phyloP scores from a whole-genome alignment of 2,113 vertebrate species.

The Talpa occidentalis region DNA sequence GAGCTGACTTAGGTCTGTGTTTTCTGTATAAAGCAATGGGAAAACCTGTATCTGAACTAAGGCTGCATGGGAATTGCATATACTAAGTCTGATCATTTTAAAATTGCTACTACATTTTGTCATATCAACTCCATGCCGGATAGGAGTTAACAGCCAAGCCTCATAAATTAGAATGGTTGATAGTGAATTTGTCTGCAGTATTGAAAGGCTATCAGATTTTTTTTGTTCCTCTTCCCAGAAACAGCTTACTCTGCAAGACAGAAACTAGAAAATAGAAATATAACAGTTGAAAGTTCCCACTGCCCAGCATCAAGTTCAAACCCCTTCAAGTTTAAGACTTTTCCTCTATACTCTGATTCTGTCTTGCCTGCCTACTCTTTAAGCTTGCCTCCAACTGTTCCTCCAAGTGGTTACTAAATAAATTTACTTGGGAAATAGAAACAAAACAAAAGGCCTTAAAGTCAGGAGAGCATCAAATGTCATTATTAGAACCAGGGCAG shows the following conservation, averaged over 20 bases:
- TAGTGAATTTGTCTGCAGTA: slow-evolving; percentile 68
- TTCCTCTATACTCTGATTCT: not conserved
- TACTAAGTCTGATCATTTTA: not conserved
- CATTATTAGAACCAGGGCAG: slow-evolving; percentile 43
- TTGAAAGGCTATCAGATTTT: slow-evolving; percentile 73
- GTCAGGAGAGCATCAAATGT: slow-evolving; percentile 57
- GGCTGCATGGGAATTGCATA: not conserved
- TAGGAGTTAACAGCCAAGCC: slow-evolving; percentile 48
- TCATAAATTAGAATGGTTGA: slow-evolving; percentile 54
- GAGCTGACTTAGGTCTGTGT: not conserved
- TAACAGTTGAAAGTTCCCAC: not conserved
- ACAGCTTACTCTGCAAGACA: slow-evolving; percentile 53
- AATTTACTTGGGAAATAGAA: slow-evolving; percentile 71
- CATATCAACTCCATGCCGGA: slow-evolving; percentile 50
- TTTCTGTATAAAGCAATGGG: not conserved
- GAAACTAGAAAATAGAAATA: slow-evolving; percentile 34
- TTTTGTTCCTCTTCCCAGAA: slow-evolving; percentile 66
- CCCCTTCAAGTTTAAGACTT: not conserved
- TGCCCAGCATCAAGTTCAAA: not conserved
- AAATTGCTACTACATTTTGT: slow-evolving; percentile 23
- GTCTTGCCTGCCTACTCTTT: not conserved
- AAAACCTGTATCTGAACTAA: not conserved
- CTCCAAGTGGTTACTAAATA: slow-evolving; percentile 61
- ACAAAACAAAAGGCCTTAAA: slow-evolving; percentile 49
- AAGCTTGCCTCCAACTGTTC: not conserved